Base-by-base conservation (phyloP, 2,888 invertebrate genomes). In the Lasioglossum villosulum region DNA sequence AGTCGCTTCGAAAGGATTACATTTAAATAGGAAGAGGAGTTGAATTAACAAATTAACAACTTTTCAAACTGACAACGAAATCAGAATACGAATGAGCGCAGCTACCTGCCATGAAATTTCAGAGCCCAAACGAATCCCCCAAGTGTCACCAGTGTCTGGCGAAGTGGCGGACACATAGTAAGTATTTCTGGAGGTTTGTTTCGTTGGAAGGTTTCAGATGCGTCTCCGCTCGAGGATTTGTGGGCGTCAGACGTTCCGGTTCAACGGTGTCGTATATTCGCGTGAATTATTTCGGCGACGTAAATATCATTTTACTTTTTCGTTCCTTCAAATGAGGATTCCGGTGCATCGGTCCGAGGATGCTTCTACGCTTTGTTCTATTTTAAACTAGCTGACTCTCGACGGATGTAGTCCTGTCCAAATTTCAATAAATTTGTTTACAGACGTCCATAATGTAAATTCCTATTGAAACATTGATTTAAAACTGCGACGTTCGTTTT, bases 181-280 rank as follows among this genome's bases (percentile, higher is more conserved):
- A 52, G 71, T 83, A 83, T 83, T 77, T 83, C 39, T 10, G 73
- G 83, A 76, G 19, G 34, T 77, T 77, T 77, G 77, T 77, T 52
- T 39, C 70, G 70, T 66, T 12, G 52, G 52, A 56, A 56, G 76
- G 45, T 77, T 68, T 72, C 12, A 59, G 45, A 45, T 72, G 19
- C 72, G 75, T 48, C 80, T 72, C 79, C 45, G 79, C 75, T 71
- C 73, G 83, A 71, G 70, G 79, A 86, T 79, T 81, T 76, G 75
- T 82, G 56, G 68, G 39, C 75, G 86, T 80, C 86, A 75, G 86
- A 82, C 86, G 86, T 82, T 86, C 56, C 68, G 89, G 77, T 80
- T 88, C 84, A 87, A 82, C 78, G 75, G 56, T 75, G 73, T 48
- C 45, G 75, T 76, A 75, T 78, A 84, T 88, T 89, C 75, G 59